Conservation (phyloP, 2,797 vertebrate species). For the Dendrocincla tyrannina region DNA sequence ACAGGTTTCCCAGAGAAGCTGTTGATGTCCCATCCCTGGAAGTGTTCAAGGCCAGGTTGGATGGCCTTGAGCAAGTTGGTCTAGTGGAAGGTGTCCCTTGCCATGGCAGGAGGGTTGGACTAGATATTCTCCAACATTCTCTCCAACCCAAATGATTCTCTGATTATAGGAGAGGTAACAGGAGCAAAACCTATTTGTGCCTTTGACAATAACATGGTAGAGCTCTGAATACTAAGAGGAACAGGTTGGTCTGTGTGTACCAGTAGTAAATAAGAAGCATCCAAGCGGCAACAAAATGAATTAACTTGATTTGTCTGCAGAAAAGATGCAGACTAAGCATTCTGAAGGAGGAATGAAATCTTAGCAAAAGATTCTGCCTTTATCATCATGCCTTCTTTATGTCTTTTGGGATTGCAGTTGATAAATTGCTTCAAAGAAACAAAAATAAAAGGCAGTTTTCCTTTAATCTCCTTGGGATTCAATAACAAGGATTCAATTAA, state of each 20-base stretch:
- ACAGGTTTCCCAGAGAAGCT: background rate
- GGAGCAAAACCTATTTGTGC: background rate
- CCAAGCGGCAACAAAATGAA: background rate
- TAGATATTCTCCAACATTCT: background rate
- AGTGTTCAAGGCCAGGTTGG: background rate
- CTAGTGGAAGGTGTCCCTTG: background rate
- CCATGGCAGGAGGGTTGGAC: background rate
- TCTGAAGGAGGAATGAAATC: slow-evolving; percentile 4
- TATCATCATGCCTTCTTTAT: background rate
- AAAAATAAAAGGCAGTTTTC: background rate
- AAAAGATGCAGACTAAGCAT: slow-evolving; percentile 4
- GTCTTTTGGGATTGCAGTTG: background rate
- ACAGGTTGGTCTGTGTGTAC: background rate
- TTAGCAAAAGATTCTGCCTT: background rate
- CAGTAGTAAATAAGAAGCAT: background rate
- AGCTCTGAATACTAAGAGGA: background rate
- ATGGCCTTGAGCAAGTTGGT: background rate
- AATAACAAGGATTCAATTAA: slow-evolving; percentile 49
- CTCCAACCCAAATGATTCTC: background rate
- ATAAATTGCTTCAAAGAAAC: slow-evolving; percentile 48
- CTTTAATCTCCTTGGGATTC: slow-evolving; percentile 13
- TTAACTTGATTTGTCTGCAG: background rate
- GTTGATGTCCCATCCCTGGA: background rate
- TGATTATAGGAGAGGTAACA: background rate
- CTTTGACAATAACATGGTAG: background rate